A percentile compares a stretch with the other conserved stretches of the same genome.
phyloP scores from a whole-genome alignment of 2,113 vertebrate genomes.

The Carassius gibelio region DNA sequence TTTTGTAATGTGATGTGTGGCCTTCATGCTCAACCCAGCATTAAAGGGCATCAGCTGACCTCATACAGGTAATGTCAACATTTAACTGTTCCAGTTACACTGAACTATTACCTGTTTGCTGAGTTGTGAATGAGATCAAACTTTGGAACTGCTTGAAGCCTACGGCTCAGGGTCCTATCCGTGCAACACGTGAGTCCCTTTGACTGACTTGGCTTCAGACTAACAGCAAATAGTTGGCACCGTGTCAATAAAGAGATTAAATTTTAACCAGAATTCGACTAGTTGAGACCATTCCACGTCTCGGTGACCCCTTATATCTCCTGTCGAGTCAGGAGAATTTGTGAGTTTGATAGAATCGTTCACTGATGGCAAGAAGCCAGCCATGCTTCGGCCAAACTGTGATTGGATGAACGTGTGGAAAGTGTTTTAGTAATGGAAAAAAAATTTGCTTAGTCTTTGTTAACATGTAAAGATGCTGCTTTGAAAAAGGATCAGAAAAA shows the following conservation, averaged over 20 bases:
- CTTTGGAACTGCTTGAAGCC: neutral
- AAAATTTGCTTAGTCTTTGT: constrained; percentile 34
- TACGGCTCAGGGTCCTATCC: neutral
- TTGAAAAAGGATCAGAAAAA: neutral
- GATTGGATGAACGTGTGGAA: neutral
- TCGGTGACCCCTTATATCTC: neutral
- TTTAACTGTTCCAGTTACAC: neutral
- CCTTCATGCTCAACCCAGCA: neutral
- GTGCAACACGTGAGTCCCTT: neutral
- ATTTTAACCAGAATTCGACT: constrained; percentile 27
- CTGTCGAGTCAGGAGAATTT: neutral
- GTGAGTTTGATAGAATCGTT: neutral
- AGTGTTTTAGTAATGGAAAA: constrained; percentile 20
- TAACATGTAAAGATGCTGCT: constrained; percentile 34
- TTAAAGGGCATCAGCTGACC: neutral
- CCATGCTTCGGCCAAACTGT: neutral
- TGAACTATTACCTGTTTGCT: neutral
- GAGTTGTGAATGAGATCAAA: constrained; percentile 1
- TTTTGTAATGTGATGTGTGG: neutral
- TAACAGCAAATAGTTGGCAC: neutral
- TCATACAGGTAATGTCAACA: constrained; percentile 10
- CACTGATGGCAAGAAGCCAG: neutral
- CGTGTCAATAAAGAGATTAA: constrained; percentile 26
- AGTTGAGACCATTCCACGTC: neutral
- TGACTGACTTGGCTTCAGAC: neutral